Base-by-base conservation (phyloP, 2,888 invertebrate species). In the Tetragonisca angustula region DNA sequence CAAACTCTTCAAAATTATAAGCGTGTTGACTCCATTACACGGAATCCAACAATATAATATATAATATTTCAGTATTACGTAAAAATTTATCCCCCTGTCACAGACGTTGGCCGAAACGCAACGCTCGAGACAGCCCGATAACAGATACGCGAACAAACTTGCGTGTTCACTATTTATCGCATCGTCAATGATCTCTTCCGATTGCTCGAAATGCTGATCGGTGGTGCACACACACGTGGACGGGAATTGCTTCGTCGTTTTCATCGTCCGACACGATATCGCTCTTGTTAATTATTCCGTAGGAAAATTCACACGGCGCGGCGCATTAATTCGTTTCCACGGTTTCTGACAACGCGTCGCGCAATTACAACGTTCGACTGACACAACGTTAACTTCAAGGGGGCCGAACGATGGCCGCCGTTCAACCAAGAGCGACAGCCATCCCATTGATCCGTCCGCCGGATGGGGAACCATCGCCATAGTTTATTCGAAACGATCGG, bases 271-370 rank as follows among this genome's bases (percentile, higher is more conserved):
- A 36, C 49, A 21, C 59, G 56, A 54, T 73, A 54, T 73, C 65
- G 59, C 69, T 65, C 52, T 32, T 49, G 59, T 73, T 83, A 73
- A 83, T 76, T 83, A 77, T 70, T 81, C 59, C 52, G 59, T 74
- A 68, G 32, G 56, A 76, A 76, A 62, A 64, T 64, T 67, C n/a
- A 21, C 67, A 75, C 67, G 50, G 43, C 19, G 43, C 49, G 9
- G 19, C 43, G 32, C 6, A 21, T 27, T 65, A 82, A 84, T 82
- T 81, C 65, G 73, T 83, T 82, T 82, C 54, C 36, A 36, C 11
- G 65, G 27, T n/a, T 67, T 19, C 61, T 72, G 65, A 72, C 62
- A 73, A 49, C n/a, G 50, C 59, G 32, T n/a, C 52, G 50, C 54
- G 65, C 56, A 70, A 79, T 73, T 70, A 71, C 64, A 80, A 17